Base-by-base conservation (phyloP, 2,113 vertebrate genomes). In the Otus sunia region DNA sequence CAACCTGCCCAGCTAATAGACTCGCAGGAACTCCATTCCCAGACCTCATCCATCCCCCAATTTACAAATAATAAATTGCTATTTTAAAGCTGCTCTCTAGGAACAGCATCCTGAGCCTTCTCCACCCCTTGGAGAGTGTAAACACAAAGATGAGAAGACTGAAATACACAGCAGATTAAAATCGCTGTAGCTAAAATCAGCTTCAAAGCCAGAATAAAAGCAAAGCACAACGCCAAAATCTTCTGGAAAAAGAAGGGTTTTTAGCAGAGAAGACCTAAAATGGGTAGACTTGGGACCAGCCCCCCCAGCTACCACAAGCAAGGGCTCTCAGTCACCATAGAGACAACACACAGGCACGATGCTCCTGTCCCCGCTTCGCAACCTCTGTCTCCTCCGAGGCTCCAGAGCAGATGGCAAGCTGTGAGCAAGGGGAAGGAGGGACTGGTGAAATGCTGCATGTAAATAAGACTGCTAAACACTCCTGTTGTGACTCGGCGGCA, bases 391-490 rank as follows among this genome's bases (percentile, higher is more conserved):
- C 96, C 89, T 87, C 36, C 0, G 53, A 94, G 88, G 92, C 91
- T 88, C 67, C 0, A 2, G 75, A 90, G 89, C 93, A 94, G 93
- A 96, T 88, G 92, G 95, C 79, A 94, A 86, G 94, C 94, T 83
- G 91, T 10, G 67, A 96, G 88, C 39, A 3, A 63, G 58, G 72
- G 66, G 29, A 93, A 88, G 59, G 77, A 86, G 92, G 71, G 64
- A 88, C 85, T 86, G 93, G 82, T 90, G 92, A 94, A 84, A 96
- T 37, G 86, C 96, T 60, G 86, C 84, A 96, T 97, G 92, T 94
- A 97, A 95, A 95, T 97, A 96, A 95, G 86, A 16, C 87, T 62
- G 90, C 75, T 92, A 67, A 91, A 86, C 78, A 76, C 92, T 97
- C 92, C 56, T 64, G 82, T 63, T 39, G 87, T 63, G 94, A 73